These are phyloP conservation scores for Pyrgilauda ruficollis DNA, from an alignment of 2,113 vertebrate species.

Conservation along the genomic window DNA sequence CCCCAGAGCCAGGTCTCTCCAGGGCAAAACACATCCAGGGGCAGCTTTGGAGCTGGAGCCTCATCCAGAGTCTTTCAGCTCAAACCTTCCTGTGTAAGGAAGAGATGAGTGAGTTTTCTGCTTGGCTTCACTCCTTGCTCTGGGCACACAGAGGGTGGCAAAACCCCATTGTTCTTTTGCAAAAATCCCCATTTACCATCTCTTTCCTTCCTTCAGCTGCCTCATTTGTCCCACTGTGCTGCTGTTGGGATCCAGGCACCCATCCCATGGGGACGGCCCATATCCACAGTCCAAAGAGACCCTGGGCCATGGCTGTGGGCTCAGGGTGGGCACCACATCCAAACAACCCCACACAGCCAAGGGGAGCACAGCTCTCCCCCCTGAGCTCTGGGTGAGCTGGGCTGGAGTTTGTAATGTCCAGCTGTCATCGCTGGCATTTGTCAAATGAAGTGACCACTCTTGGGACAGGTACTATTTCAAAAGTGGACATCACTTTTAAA, in stretches of 20 bases:
- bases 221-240: rapidly evolving
- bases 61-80: background rate
- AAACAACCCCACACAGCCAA: rapidly evolving
- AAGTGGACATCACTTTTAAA: conserved; percentile 71
- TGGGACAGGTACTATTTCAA: conserved; percentile 56
- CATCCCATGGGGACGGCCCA: rapidly evolving
- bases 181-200: background rate
- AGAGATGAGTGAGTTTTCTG: rapidly evolving
- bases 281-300: background rate
- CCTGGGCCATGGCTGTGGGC: rapidly evolving
- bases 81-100: rapidly evolving
- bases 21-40: background rate
- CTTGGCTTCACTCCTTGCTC: background rate
- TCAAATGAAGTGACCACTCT: conserved; percentile 73
- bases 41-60: background rate
- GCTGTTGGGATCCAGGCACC: background rate
- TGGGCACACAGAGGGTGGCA: background rate
- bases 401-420: conserved; percentile 50
- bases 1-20: rapidly evolving
- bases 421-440: conserved; percentile 73
- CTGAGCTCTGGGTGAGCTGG: background rate
- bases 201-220: background rate
- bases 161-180: background rate
- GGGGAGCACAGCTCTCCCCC: background rate
- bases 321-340: background rate